These are phyloP conservation scores for Sebastes trivittatus DNA, from an alignment of 2,797 vertebrate species.

Conservation along the genomic window DNA sequence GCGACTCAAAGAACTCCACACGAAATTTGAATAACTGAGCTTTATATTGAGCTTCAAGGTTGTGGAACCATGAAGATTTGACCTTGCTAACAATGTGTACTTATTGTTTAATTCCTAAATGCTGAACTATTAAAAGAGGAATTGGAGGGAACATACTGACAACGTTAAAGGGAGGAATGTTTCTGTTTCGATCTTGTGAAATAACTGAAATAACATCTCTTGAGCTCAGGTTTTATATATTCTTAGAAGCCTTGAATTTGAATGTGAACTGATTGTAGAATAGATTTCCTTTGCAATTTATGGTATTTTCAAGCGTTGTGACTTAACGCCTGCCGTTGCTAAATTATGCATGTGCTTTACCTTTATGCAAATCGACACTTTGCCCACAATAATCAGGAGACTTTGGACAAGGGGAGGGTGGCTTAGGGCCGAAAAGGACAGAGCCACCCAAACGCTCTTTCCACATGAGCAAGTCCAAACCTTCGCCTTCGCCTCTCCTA, in stretches of 20 bases:
- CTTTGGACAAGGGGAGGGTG: conserved; percentile 45
- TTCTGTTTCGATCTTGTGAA: conserved; percentile 16
- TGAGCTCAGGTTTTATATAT: background rate
- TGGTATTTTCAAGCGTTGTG: background rate
- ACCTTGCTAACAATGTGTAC: conserved; percentile 73
- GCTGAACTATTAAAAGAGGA: conserved; percentile 32
- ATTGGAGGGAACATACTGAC: conserved; percentile 28
- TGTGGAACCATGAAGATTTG: conserved; percentile 72
- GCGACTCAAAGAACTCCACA: conserved; percentile 68
- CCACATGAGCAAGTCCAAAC: conserved; percentile 79
- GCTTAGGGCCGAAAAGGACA: conserved; percentile 73
- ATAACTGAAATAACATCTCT: background rate
- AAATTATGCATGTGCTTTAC: conserved; percentile 39
- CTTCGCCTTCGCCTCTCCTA: conserved; percentile 66
- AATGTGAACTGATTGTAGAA: background rate
- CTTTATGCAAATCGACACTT: conserved; percentile 36
- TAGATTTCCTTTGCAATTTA: background rate
- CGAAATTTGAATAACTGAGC: conserved; percentile 78
- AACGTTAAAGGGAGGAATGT: conserved; percentile 14
- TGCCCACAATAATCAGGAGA: conserved; percentile 38
- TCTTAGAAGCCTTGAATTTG: background rate
- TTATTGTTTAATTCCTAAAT: conserved; percentile 67
- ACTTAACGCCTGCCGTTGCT: conserved; percentile 9
- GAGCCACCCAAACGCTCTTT: conserved; percentile 80
- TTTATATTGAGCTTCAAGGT: conserved; percentile 74